These are phyloP conservation scores for Drosophila saltans DNA, from an alignment of 1,140 invertebrate species.

Conservation along the genomic window DNA sequence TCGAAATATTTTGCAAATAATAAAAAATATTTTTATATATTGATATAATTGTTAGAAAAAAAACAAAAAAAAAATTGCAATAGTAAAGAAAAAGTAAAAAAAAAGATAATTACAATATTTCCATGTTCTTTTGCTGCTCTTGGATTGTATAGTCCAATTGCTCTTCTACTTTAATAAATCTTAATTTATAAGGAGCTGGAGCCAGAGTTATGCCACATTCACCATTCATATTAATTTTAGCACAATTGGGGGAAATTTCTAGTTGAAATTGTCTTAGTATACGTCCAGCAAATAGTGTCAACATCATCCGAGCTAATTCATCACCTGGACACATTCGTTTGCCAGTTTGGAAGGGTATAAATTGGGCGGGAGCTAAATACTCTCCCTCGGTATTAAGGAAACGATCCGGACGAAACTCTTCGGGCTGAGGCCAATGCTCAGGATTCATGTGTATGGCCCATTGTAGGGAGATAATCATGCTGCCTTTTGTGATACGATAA, in stretches of 20 bases:
- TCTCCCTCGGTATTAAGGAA: constrained; percentile 88
- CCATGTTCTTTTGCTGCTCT: too few relatives aligned
- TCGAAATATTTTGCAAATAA: neutral
- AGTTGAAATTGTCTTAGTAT: constrained; percentile 87
- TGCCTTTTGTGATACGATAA: constrained; percentile 86
- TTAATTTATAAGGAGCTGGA: constrained; percentile 85
- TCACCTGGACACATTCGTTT: constrained; percentile 94
- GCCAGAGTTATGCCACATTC: constrained; percentile 89
- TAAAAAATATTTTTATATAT: neutral
- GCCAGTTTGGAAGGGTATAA: constrained; percentile 93
- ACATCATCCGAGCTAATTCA: constrained; percentile 90
- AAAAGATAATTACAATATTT: neutral
- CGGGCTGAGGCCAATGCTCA: constrained; percentile 88
- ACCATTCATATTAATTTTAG: constrained; percentile 84
- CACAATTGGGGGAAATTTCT: constrained; percentile 52
- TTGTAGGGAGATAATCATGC: constrained; percentile 90
- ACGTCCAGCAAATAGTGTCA: constrained; percentile 87
- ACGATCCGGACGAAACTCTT: constrained; percentile 88
- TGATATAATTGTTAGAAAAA: neutral
- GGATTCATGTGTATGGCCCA: constrained; percentile 93
- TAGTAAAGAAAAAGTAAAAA: neutral
- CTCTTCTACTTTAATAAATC: constrained; percentile 34
- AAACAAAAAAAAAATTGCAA: neutral
- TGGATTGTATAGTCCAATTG: neutral
- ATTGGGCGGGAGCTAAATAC: constrained; percentile 87